Percentiles rank a stretch among this genome's conserved stretches.
Evolutionary conservation across 2,113 vertebrate species (phyloP).

Genomic region (Butastur rufipennis): DNA sequence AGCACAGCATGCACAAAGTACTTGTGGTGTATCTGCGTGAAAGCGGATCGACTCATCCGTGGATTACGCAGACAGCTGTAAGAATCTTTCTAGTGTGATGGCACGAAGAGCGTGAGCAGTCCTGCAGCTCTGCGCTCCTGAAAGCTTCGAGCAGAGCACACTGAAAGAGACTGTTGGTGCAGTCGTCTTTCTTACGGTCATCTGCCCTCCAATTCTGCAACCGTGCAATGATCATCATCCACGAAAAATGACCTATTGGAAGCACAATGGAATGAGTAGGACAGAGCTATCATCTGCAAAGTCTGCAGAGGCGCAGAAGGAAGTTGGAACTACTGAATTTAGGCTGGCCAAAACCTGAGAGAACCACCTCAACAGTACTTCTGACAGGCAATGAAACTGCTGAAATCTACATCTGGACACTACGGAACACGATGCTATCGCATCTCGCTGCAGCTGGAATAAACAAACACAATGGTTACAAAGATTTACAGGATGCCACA

Average conservation of each 20-base stretch:
- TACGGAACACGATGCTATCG: not conserved
- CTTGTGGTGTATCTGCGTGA: not conserved
- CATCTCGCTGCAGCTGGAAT: not conserved
- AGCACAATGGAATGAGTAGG: not conserved
- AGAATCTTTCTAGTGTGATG: not conserved
- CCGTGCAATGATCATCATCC: not conserved
- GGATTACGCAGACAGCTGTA: not conserved
- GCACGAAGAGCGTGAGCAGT: not conserved
- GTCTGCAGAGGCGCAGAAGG: not conserved
- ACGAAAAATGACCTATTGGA: not conserved
- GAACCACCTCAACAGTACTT: not conserved
- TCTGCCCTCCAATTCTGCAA: not conserved
- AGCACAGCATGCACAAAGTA: not conserved
- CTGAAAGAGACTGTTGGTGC: not conserved
- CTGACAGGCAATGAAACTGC: not conserved
- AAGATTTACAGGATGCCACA: not conserved
- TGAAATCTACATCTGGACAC: rapidly evolving
- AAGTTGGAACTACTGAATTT: not conserved
- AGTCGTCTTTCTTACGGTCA: not conserved
- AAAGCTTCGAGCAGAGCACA: not conserved
- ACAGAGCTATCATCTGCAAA: not conserved
- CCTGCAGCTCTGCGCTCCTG: not conserved
- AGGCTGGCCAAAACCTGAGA: not conserved
- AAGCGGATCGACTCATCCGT: rapidly evolving
- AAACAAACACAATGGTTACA: not conserved